phyloP scores from a whole-genome alignment of 2,888 invertebrate genomes.

The Gryllus longicercus region DNA sequence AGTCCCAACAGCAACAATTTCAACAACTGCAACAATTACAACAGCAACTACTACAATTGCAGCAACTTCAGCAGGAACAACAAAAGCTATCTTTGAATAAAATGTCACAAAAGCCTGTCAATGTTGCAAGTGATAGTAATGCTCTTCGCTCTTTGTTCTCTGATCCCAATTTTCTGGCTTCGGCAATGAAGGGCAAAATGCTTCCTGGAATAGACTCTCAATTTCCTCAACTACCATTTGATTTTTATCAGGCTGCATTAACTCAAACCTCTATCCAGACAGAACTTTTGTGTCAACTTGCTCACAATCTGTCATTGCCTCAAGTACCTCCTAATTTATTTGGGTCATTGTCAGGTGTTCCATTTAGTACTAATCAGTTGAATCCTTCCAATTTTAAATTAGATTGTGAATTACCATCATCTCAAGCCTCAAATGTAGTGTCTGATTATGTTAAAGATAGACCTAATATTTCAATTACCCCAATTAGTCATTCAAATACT shows the following conservation, averaged over 20 bases:
- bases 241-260: background rate
- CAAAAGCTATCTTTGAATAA: background rate
- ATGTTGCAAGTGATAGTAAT: background rate
- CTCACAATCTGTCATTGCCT: slow-evolving; percentile 1
- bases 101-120: background rate
- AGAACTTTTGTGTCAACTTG: background rate
- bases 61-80: slow-evolving; percentile 22
- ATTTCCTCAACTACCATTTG: background rate
- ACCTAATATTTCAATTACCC: background rate
- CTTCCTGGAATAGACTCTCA: background rate
- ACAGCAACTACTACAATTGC: slow-evolving; percentile 29
- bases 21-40: slow-evolving; percentile 26
- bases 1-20: slow-evolving; percentile 2
- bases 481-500: background rate
- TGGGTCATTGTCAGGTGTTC: background rate
- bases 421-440: background rate
- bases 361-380: background rate
- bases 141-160: background rate
- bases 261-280: background rate
- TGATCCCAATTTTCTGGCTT: background rate
- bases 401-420: background rate
- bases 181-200: background rate
- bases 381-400: background rate
- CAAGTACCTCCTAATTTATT: background rate
- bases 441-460: slow-evolving; percentile 5